Conservation (phyloP, 1,140 invertebrate genomes). For the Monochamus saltuarius region DNA sequence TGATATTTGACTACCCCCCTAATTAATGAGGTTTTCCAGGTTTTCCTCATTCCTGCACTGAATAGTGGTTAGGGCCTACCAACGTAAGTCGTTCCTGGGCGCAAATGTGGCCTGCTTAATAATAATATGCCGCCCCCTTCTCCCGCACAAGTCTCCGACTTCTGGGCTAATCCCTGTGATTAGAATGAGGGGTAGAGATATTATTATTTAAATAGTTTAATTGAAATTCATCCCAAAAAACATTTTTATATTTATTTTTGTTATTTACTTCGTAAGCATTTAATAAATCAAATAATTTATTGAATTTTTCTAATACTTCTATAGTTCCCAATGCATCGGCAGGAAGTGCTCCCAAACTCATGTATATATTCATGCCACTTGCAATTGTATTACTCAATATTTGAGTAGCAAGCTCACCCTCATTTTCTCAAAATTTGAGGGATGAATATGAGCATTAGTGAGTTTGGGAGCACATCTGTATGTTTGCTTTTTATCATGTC, state of each 20-base stretch:
- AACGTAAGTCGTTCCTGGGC: no score
- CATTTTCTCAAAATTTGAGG: slow-evolving; percentile 7
- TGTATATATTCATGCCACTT: slow-evolving; percentile 6
- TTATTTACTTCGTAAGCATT: neutral
- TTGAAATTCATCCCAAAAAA: neutral
- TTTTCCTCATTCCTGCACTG: no score
- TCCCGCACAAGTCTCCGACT: no score
- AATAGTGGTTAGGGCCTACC: no score
- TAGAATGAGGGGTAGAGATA: no score
- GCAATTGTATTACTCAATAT: slow-evolving; percentile 4
- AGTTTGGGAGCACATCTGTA: slow-evolving; percentile 16
- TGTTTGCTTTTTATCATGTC: neutral
- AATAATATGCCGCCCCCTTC: no score
- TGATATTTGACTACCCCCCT: no score
- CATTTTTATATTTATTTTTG: neutral
- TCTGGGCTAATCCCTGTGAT: no score
- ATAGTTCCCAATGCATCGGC: neutral
- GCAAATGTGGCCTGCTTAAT: no score
- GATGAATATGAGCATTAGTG: neutral
- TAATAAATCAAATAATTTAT: slow-evolving; percentile 3
- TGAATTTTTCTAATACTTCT: neutral
- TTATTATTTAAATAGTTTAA: no score
- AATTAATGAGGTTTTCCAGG: no score
- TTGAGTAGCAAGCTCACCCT: neutral
- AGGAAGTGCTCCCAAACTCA: slow-evolving; percentile 2